A percentile compares a stretch with the other conserved stretches of the same genome.
Evolutionary conservation across 2,797 vertebrate genomes (phyloP).

Genomic region (Malurus splendens): DNA sequence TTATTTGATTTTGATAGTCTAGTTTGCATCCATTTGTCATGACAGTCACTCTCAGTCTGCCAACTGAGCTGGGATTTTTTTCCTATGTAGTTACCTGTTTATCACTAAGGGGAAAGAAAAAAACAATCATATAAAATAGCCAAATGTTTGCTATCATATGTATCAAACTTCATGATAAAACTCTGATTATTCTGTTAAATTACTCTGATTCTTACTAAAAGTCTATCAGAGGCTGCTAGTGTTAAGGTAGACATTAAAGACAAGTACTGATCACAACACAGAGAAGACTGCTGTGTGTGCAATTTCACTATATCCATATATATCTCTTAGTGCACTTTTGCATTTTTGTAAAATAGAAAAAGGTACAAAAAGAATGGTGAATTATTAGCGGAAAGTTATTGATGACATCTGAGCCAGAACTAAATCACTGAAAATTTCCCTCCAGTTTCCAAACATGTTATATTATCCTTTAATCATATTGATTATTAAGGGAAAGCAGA

Average conservation of each 20-base stretch:
- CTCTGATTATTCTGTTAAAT: not conserved
- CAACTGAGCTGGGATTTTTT: not conserved
- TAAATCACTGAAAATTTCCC: not conserved
- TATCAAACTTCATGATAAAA: not conserved
- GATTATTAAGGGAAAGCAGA: not conserved
- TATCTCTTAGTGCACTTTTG: not conserved
- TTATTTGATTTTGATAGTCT: not conserved
- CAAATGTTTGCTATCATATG: rapidly evolving
- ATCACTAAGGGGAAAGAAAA: not conserved
- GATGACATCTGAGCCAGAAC: not conserved
- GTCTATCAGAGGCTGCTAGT: not conserved
- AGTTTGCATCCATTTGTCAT: not conserved
- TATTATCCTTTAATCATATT: not conserved
- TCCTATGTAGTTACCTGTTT: not conserved
- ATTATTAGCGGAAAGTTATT: not conserved
- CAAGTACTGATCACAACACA: rapidly evolving
- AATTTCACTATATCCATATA: not conserved
- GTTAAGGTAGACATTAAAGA: not conserved
- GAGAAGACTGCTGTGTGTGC: not conserved
- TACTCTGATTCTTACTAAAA: not conserved
- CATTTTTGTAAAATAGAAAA: not conserved
- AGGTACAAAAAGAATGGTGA: not conserved
- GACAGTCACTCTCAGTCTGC: not conserved
- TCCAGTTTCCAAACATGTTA: not conserved
- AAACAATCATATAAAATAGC: not conserved